Base-by-base conservation (phyloP, 2,888 invertebrate genomes). In the Heliconius sara region DNA sequence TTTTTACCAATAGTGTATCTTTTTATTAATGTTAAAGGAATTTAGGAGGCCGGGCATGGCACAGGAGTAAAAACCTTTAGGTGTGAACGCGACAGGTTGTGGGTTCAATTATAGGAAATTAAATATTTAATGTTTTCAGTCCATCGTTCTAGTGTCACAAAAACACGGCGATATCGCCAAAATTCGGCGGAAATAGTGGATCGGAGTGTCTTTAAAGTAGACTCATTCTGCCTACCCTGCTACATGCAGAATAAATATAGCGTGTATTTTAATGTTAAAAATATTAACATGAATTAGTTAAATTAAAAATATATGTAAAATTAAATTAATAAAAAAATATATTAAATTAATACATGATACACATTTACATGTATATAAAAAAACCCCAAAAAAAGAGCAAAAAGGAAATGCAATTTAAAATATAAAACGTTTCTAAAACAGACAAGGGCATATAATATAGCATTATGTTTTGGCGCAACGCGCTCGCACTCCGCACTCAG, bases 391-490 rank as follows among this genome's bases (percentile, higher is more conserved):
- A 65, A 68, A 25, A 16, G n/a, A 71, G 30, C 27, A 27, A 30
- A 19, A n/a, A 39, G 30, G 9, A 72, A 72, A 73, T 34, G 9
- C 7, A 13, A 60, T 60, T 60, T 73, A 0, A 9, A 34, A 89
- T 86, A 87, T 67, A 25, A 85, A 81, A 83, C 85, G 60, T 75
- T 65, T 65, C 85, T 86, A 89, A 89, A 87, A 89, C 87, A 90
- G 81, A 85, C 85, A 80, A 79, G 78, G 80, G 86, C 86, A 88
- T 85, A 89, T 88, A 87, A 90, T 90, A 90, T 89, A 89, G 89
- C 87, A 86, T 90, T 91, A 93, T 93, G 91, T 93, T 91, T 91
- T 87, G 87, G 87, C 88, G 84, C 84, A 86, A 87, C 89, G 88
- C 87, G 88, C 85, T 85, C 84, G 86, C 89, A 89, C 86, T 87